These are phyloP conservation scores for Procambarus virginalis DNA, from an alignment of 1,140 invertebrate genomes.

Conservation along the genomic window DNA sequence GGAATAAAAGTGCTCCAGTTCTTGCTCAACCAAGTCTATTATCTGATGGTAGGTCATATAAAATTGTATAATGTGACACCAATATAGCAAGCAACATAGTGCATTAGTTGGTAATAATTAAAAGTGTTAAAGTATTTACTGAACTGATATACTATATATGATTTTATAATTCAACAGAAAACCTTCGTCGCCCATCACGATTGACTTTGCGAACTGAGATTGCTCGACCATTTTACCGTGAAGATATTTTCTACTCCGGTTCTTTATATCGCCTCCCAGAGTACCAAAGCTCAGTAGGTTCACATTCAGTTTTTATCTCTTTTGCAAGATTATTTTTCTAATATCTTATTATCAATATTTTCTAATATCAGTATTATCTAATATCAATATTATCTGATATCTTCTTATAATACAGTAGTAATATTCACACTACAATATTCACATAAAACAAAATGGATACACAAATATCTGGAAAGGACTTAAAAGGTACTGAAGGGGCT, in stretches of 20 bases:
- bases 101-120: background rate
- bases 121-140: background rate
- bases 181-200: slow-evolving; percentile 41
- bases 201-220: slow-evolving; percentile 53
- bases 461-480: too few relatives aligned
- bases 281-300: slow-evolving; percentile 82
- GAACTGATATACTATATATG: too few relatives aligned
- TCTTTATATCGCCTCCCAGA: slow-evolving; percentile 86
- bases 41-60: slow-evolving; percentile 18
- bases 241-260: slow-evolving; percentile 92
- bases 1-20: slow-evolving; percentile 60
- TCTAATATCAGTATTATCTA: too few relatives aligned
- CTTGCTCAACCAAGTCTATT: slow-evolving; percentile 22
- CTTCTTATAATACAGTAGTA: too few relatives aligned
- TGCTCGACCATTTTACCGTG: slow-evolving; percentile 80
- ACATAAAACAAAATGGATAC: too few relatives aligned
- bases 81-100: background rate
- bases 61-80: background rate
- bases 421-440: too few relatives aligned
- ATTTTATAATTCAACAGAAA: slow-evolving; percentile 41
- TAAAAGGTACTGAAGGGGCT: too few relatives aligned
- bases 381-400: too few relatives aligned
- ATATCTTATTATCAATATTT: too few relatives aligned
- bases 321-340: background rate
- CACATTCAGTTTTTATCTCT: background rate